Evolutionary conservation across 2,888 invertebrate species (phyloP).

Genomic region (Candidula unifasciata): DNA sequence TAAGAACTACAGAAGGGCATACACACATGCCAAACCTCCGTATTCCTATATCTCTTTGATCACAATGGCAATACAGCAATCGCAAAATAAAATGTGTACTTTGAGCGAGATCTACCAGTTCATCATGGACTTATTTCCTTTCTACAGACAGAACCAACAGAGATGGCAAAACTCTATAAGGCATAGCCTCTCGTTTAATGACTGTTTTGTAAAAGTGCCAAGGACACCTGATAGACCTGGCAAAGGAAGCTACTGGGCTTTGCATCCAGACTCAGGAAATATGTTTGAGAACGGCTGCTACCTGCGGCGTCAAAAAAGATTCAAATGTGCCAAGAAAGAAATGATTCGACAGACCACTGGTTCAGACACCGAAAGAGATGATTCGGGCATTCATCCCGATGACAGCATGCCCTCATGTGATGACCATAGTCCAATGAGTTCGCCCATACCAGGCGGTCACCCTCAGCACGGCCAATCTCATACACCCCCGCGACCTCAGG

Average conservation of each 20-base stretch:
- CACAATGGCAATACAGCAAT: conserved; percentile 99
- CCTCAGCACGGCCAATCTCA: conserved; percentile 52
- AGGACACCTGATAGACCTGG: conserved; percentile 93
- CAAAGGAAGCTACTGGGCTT: conserved; percentile 98
- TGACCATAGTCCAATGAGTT: conserved; percentile 44
- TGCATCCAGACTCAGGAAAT: conserved; percentile 98
- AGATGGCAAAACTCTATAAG: conserved; percentile 99
- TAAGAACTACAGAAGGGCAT: conserved; percentile 95
- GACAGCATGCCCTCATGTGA: conserved; percentile 52
- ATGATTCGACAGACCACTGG: conserved; percentile 82
- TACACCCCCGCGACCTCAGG: conserved; percentile 50
- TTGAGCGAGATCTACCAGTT: conserved; percentile 99
- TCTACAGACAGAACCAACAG: conserved; percentile 98
- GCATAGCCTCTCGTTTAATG: conserved; percentile 98
- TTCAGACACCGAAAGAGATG: conserved; percentile 33
- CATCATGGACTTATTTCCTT: conserved; percentile 99
- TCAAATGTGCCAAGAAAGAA: conserved; percentile 98
- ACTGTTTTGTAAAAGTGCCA: conserved; percentile 99
- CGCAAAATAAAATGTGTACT: conserved; percentile 96
- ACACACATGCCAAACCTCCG: conserved; percentile 89
- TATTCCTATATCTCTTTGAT: conserved; percentile 99
- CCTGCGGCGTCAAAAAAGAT: conserved; percentile 95
- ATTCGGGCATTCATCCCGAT: conserved; percentile 55
- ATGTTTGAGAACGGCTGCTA: conserved; percentile 99
- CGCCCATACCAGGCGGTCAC: conserved; percentile 40